Evolutionary conservation across 2,113 vertebrate species (phyloP).

Genomic region (Ptyas mucosa): DNA sequence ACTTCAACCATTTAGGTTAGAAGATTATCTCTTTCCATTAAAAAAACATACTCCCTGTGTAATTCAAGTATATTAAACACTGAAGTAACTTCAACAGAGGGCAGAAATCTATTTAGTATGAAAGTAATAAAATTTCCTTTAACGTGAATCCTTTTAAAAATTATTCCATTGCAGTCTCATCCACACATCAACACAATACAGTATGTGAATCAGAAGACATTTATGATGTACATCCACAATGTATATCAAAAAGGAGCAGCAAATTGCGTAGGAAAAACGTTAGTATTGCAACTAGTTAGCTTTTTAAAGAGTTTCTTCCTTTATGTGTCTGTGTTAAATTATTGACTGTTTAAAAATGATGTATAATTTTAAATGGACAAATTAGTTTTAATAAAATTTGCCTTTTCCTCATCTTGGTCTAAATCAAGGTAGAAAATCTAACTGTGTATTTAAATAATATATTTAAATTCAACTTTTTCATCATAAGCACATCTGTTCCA

Average conservation of each 20-base stretch:
- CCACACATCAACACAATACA: neutral
- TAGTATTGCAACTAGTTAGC: neutral
- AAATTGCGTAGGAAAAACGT: neutral
- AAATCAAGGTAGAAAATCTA: neutral
- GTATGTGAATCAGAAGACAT: neutral
- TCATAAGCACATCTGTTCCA: conserved; percentile 30
- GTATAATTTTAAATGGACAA: conserved; percentile 27
- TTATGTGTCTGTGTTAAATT: conserved; percentile 15
- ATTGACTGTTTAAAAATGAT: neutral
- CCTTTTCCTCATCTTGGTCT: neutral
- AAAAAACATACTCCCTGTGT: conserved; percentile 41
- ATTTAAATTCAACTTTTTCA: conserved; percentile 30
- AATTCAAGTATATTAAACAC: conserved; percentile 2
- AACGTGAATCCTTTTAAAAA: neutral
- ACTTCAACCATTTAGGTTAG: conserved; percentile 26
- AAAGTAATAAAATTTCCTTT: neutral
- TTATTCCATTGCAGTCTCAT: neutral
- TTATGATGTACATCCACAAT: neutral
- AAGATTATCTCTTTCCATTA: conserved; percentile 37
- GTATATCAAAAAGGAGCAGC: neutral
- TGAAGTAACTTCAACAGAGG: conserved; percentile 25
- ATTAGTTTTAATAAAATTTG: conserved; percentile 23
- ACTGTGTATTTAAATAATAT: neutral
- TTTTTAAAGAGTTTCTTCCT: conserved; percentile 3
- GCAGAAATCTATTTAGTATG: conserved; percentile 28